Percentiles rank a stretch among this genome's conserved stretches.
Conservation (phyloP, 2,797 vertebrate genomes). For the Sarcophilus harrisii region DNA sequence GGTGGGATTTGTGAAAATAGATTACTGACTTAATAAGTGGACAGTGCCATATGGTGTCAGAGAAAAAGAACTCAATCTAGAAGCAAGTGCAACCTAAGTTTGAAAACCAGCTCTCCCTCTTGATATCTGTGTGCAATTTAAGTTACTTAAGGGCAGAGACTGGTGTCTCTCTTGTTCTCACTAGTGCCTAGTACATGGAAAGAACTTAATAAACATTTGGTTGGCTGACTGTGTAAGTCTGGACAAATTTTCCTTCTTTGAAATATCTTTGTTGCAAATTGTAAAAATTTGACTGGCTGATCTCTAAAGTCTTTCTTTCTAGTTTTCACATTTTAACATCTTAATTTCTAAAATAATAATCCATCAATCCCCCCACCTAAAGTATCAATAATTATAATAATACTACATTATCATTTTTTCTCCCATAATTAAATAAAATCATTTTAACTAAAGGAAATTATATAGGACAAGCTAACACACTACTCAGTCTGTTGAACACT, state of each 20-base stretch:
- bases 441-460: neutral
- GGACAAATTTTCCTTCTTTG: neutral
- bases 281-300: neutral
- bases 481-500: constrained; percentile 72
- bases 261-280: neutral
- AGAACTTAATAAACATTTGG: neutral
- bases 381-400: neutral
- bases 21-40: neutral
- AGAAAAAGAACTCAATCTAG: neutral
- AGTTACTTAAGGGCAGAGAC: neutral
- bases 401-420: neutral
- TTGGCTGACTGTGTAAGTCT: too few species aligned
- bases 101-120: neutral
- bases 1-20: neutral
- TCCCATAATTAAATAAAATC: neutral
- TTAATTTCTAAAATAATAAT: neutral
- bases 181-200: neutral
- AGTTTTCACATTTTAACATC: neutral
- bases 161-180: neutral
- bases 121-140: neutral
- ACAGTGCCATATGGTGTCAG: neutral
- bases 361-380: neutral
- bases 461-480: constrained; percentile 18
- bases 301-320: neutral
- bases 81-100: neutral